Evolutionary conservation across 2,797 vertebrate species (phyloP), one percentile per base, ranked within the genome.

Genomic region (Alectoris magna): DNA sequence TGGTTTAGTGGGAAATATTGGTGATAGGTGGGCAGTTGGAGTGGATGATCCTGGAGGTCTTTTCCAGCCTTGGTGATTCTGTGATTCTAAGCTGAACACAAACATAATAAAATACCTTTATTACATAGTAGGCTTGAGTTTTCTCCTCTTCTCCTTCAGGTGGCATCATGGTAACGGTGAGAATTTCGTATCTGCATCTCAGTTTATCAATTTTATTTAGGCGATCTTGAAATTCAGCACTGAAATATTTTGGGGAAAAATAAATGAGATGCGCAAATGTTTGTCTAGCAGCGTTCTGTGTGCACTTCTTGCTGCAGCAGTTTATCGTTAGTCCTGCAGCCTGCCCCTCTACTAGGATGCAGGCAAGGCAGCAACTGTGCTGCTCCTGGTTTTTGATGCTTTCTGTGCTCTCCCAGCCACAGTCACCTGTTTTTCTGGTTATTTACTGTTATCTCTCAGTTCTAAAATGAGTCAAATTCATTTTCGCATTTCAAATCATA

Each of bases 141-240:
- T 97, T 98, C 63, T 98, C 98, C 94, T 99, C 98, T 90, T 99
- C 98, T 75, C 98, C 99, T 63, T 99, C 98, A 13, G 98, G 98
- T 75, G 98, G 95, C 80, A 98, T 97, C 98, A 98, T 98, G 29
- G 97, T 96, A 83, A 98, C 44, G 44, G 97, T 98, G 94, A 99
- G 59, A 49, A 98, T 95, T 98, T 99, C 98, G 1, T 98, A 99
- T 93, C 98, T 98, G 48, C 98, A 98, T 97, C 97, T 99, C 98
- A 99, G 96, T 90, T 97, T 98, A 75, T 99, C 98, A 22, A 98
- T 98, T 98, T 98, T 99, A 94, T 97, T 97, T 53, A 99, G 89
- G 77, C 98, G 98, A 64, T 99, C 98, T 69, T 98, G 98, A 92
- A 99, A 96, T 91, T 98, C 98, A 14, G 91, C 84, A 86, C 99